Evolutionary conservation across 2,888 invertebrate genomes (phyloP).

Genomic region (Fragum whitleyi): DNA sequence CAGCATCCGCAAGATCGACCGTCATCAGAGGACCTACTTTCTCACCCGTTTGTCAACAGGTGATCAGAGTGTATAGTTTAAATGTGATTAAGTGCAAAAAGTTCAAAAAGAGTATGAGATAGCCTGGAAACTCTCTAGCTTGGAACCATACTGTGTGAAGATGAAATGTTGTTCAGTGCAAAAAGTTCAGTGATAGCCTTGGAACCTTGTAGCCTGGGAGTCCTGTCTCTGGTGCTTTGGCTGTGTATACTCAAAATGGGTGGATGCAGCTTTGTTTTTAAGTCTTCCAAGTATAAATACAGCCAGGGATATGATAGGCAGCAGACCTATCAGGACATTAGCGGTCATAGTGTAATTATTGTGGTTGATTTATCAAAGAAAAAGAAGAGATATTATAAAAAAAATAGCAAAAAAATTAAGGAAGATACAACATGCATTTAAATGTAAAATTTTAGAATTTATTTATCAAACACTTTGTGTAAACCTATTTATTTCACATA

Average conservation of each 20-base stretch:
- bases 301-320: not conserved
- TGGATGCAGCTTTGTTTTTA: not conserved
- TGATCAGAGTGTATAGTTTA: conserved; percentile 32
- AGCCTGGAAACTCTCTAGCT: not conserved
- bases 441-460: too few species aligned
- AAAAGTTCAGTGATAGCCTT: not conserved
- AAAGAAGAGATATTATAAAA: too few species aligned
- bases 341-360: too few species aligned
- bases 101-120: not conserved
- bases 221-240: not conserved
- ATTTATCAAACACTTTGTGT: too few species aligned
- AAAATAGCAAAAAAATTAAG: too few species aligned
- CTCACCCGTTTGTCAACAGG: conserved; percentile 62
- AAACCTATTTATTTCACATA: too few species aligned
- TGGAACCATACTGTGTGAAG: not conserved
- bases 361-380: too few species aligned
- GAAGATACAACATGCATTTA: too few species aligned
- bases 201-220: not conserved
- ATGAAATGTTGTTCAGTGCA: conserved; percentile 3
- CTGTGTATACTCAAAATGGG: conserved; percentile 9
- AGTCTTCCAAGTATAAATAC: conserved; percentile 10
- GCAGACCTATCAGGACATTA: not conserved
- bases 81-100: conserved; percentile 15
- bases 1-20: conserved; percentile 78
- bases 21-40: conserved; percentile 79